Evolutionary conservation across 2,797 vertebrate genomes (phyloP), one percentile per base, ranked within the genome.

Genomic region (Labeo calbasu): DNA sequence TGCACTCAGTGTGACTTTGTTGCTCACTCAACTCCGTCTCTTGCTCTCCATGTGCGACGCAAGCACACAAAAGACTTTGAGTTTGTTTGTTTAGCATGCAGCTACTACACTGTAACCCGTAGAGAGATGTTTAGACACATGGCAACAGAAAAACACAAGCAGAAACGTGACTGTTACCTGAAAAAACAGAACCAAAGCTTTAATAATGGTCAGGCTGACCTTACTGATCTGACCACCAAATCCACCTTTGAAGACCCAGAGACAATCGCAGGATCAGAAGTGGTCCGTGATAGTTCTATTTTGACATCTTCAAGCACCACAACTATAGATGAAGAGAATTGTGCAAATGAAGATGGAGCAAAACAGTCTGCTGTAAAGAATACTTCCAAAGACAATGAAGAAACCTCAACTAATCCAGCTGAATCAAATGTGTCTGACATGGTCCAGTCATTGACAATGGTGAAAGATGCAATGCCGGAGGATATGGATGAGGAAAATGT

Each of bases 71-170:
- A 94, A 88, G 96, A 98, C 81, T 99, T 97, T 91, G 96, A 99
- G 86, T 99, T 96, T 80, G 97, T 97, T 68, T 99, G 98, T 89
- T 94, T 97, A 91, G 98, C 97, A 0, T 99, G 98, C 86, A 96
- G 95, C 88, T 99, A 99, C 91, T 99, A 97, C 21, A 96, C 98
- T 0, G 96, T 98, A 86, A 99, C 97, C 9, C 95, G 92, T 70
- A 93, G 96, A 79, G 98, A 99, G 91, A 99, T 99, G 97, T 95
- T 94, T 51, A 96, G 97, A 81, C 98, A 99, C 5, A 96, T 96
- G 14, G 93, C 94, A 53, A 99, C 97, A 1, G 98, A 98, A 51
- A 98, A 97, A 84, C 98, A 99, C 88, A 99, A 96, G 90, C 93
- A 96, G 88, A 98, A 97, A 87, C 96, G 96, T 82, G 95, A 95